Conservation (phyloP, 2,113 vertebrate species). For the Strigops habroptila region DNA sequence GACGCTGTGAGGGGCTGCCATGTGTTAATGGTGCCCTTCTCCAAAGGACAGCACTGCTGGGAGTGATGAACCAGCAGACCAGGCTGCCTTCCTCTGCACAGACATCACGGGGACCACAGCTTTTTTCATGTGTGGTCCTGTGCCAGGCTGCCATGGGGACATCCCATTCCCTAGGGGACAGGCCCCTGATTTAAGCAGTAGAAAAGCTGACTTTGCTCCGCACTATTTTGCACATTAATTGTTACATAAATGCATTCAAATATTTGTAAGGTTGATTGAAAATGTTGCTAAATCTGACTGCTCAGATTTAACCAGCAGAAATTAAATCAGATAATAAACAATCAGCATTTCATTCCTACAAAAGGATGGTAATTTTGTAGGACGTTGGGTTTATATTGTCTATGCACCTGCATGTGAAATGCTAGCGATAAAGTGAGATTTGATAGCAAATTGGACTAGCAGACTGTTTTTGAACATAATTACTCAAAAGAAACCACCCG, state of each 20-base stretch:
- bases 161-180: background rate
- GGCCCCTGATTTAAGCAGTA: background rate
- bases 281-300: slow-evolving; percentile 33
- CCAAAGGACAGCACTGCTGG: background rate
- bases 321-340: slow-evolving; percentile 66
- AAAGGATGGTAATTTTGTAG: slow-evolving; percentile 42
- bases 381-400: slow-evolving; percentile 17
- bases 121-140: rapidly evolving
- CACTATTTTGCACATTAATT: background rate
- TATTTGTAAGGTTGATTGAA: slow-evolving; percentile 51
- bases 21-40: background rate
- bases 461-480: slow-evolving; percentile 72
- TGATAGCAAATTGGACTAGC: slow-evolving; percentile 73
- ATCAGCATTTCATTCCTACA: slow-evolving; percentile 42
- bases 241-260: slow-evolving; percentile 2
- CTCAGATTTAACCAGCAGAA: slow-evolving; percentile 44
- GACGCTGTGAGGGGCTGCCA: background rate
- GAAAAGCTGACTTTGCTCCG: background rate
- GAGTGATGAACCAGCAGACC: background rate
- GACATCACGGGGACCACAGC: background rate
- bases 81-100: background rate
- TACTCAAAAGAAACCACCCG: slow-evolving; percentile 67
- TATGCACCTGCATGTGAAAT: slow-evolving; percentile 43
- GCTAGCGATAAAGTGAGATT: slow-evolving; percentile 54
- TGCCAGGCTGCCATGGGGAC: background rate